These are phyloP conservation scores for Lasius fuliginosus DNA, from an alignment of 2,888 invertebrate species.

Conservation along the genomic window DNA sequence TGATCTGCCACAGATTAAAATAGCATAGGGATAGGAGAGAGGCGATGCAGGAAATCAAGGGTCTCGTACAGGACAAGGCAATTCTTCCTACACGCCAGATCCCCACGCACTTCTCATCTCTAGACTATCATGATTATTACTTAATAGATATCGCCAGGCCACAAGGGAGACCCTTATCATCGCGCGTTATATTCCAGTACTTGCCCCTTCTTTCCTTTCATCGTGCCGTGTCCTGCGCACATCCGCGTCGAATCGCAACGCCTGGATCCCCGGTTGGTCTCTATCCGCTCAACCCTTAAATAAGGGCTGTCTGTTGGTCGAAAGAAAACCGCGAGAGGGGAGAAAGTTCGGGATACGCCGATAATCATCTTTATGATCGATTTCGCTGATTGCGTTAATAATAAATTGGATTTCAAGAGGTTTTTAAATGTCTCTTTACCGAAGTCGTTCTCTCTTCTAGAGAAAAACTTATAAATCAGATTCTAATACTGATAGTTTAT, in stretches of 20 bases:
- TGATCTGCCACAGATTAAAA: neutral
- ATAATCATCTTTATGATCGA: conserved; percentile 16
- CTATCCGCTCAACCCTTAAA: conserved; percentile 19
- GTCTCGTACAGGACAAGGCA: neutral
- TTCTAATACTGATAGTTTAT: neutral
- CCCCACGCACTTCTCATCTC: conserved; percentile 35
- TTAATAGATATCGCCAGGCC: conserved; percentile 68
- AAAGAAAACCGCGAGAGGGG: conserved; percentile 20
- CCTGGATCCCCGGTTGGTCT: conserved; percentile 24
- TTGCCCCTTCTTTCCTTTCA: conserved; percentile 16
- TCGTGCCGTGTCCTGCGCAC: conserved; percentile 39
- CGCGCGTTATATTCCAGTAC: conserved; percentile 36
- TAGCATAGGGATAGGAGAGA: neutral
- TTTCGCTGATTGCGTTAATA: conserved; percentile 22
- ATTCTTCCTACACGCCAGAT: conserved; percentile 46
- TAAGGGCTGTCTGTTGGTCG: conserved; percentile 42
- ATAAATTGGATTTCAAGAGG: conserved; percentile 19
- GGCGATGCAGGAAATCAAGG: neutral
- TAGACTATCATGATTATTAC: conserved; percentile 71
- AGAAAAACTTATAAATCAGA: neutral
- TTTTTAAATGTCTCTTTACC: neutral
- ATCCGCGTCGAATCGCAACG: neutral
- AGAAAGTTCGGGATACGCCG: conserved; percentile 3
- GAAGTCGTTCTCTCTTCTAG: neutral
- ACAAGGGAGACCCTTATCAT: conserved; percentile 55